phyloP scores from a whole-genome alignment of 2,888 invertebrate genomes.

The Reticulitermes lucifugus region DNA sequence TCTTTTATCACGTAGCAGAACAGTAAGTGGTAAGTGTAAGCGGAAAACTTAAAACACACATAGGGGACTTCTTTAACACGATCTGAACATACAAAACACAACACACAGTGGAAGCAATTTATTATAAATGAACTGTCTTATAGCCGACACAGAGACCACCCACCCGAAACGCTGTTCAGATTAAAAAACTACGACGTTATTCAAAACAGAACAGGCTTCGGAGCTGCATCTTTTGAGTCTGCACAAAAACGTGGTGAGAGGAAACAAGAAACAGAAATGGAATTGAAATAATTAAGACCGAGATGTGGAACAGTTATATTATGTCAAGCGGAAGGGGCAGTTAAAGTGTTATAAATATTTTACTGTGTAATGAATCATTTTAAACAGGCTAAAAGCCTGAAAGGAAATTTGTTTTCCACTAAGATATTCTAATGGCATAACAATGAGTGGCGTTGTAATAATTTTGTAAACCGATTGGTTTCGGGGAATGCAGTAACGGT shows the following conservation, averaged over 20 bases:
- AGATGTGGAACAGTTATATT: too few relatives aligned
- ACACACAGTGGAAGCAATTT: neutral
- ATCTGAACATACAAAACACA: conserved; percentile 5
- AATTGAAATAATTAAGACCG: neutral
- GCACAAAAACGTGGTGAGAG: neutral
- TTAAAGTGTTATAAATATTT: too few relatives aligned
- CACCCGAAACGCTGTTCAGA: conserved; percentile 19
- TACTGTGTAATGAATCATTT: too few relatives aligned
- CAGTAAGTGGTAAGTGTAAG: neutral
- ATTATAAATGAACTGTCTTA: conserved; percentile 46
- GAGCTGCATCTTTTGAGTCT: neutral
- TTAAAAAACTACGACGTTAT: neutral
- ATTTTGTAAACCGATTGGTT: too few relatives aligned
- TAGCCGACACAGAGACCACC: conserved; percentile 41
- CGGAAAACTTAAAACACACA: conserved; percentile 1
- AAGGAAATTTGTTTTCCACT: too few relatives aligned
- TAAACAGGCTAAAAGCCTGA: too few relatives aligned
- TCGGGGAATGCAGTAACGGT: too few relatives aligned
- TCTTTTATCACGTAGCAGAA: neutral
- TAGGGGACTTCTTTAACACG: conserved; percentile 19
- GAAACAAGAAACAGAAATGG: neutral
- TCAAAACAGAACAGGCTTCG: neutral
- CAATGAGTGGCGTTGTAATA: too few relatives aligned
- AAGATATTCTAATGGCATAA: too few relatives aligned
- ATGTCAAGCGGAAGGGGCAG: too few relatives aligned